These are phyloP conservation scores for Todus mexicanus DNA, from an alignment of 2,797 vertebrate species.

Conservation along the genomic window DNA sequence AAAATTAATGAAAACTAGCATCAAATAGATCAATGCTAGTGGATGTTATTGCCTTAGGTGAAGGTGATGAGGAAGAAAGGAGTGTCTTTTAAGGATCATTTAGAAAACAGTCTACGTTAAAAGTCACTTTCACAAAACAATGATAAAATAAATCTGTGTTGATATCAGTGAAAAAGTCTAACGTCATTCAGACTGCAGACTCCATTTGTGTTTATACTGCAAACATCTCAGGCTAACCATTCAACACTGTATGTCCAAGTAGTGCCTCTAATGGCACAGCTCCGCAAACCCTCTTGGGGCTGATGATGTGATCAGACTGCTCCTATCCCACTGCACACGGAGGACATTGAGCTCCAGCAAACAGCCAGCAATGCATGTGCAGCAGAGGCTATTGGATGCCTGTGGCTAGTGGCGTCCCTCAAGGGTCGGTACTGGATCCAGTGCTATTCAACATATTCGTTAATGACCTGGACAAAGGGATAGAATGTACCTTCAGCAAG, in stretches of 20 bases:
- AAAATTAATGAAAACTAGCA: slow-evolving; percentile 74
- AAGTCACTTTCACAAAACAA: slow-evolving; percentile 54
- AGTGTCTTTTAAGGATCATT: slow-evolving; percentile 45
- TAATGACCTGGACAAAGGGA: too few species aligned
- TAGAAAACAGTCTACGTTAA: slow-evolving; percentile 27
- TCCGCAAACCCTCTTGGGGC: rapidly evolving
- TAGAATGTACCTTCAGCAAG: too few species aligned
- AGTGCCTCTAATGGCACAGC: background rate
- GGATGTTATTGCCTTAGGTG: slow-evolving; percentile 54
- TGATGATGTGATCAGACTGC: background rate
- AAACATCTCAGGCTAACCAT: background rate
- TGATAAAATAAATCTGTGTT: background rate
- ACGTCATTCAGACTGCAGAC: background rate
- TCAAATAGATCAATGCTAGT: slow-evolving; percentile 62
- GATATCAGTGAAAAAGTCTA: background rate
- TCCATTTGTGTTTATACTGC: background rate
- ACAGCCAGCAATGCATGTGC: background rate
- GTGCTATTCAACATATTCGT: too few species aligned
- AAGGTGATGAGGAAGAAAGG: slow-evolving; percentile 44
- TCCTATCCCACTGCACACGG: background rate
- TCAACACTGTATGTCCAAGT: rapidly evolving
- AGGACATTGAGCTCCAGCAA: background rate
- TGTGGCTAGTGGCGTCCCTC: too few species aligned
- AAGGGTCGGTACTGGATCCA: too few species aligned
- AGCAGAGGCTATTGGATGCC: too few species aligned